Evolutionary conservation across 2,888 invertebrate species (phyloP).

Genomic region (Acrobasis consociella): DNA sequence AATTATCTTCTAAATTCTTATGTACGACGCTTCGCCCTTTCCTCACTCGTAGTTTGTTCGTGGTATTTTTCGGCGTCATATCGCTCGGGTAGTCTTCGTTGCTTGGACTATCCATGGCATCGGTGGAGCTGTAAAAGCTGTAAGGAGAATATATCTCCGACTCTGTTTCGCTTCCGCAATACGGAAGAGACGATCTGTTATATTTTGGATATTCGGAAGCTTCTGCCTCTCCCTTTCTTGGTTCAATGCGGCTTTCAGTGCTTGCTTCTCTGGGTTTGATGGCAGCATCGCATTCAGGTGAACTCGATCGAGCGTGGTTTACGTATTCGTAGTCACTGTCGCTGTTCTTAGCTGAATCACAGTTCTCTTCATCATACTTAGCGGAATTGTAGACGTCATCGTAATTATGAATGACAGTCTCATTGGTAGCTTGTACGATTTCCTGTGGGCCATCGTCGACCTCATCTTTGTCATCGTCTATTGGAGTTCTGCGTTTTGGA

Average conservation of each 20-base stretch:
- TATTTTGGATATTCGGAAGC: conserved; percentile 83
- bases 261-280: conserved; percentile 67
- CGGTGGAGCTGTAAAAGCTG: conserved; percentile 87
- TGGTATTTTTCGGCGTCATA: conserved; percentile 74
- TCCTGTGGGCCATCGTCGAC: conserved; percentile 69
- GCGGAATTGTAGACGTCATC: conserved; percentile 76
- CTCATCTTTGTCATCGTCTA: conserved; percentile 81
- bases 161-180: conserved; percentile 92
- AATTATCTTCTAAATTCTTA: conserved; percentile 93
- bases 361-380: conserved; percentile 73
- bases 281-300: conserved; percentile 86
- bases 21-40: conserved; percentile 93
- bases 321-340: conserved; percentile 86
- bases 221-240: conserved; percentile 57
- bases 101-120: conserved; percentile 74
- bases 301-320: conserved; percentile 85
- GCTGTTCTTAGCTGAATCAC: conserved; percentile 77
- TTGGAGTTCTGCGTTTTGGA: conserved; percentile 73
- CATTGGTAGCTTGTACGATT: conserved; percentile 74
- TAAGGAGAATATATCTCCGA: conserved; percentile 93
- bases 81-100: conserved; percentile 74
- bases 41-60: conserved; percentile 87
- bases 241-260: conserved; percentile 53
- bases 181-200: conserved; percentile 87
- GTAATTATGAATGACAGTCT: conserved; percentile 73